These are phyloP conservation scores for Dendrolimus punctatus DNA, from an alignment of 1,140 invertebrate genomes.

Conservation along the genomic window DNA sequence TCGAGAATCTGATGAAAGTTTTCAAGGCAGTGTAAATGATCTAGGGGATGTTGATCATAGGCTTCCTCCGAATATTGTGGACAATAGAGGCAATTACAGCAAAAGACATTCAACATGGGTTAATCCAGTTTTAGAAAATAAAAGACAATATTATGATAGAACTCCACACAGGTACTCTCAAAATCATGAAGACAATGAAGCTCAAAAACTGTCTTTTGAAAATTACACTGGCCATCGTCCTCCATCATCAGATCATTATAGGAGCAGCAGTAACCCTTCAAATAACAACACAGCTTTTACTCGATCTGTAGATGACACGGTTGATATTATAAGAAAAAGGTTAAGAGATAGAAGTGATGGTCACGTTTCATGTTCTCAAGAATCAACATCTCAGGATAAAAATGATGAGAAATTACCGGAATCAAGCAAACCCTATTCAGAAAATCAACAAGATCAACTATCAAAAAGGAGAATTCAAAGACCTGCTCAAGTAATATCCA, in stretches of 20 bases:
- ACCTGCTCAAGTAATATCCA: constrained; percentile 34
- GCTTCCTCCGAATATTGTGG: constrained; percentile 12
- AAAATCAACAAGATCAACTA: constrained; percentile 28
- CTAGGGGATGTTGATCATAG: constrained; percentile 53
- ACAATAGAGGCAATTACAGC: constrained; percentile 8
- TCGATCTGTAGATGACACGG: constrained; percentile 56
- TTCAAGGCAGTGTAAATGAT: constrained; percentile 34
- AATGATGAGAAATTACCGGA: constrained; percentile 13
- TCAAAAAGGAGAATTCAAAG: constrained; percentile 33
- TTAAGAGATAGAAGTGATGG: constrained; percentile 41
- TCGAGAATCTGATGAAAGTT: constrained; percentile 17
- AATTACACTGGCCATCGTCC: constrained; percentile 53
- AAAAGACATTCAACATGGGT: constrained; percentile 25
- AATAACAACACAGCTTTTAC: constrained; percentile 48
- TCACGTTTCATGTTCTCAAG: constrained; percentile 18
- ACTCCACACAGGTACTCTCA: constrained; percentile 16
- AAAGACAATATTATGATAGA: constrained; percentile 23
- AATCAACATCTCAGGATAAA: constrained; percentile 12
- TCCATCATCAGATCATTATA: constrained; percentile 60
- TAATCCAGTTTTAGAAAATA: constrained; percentile 18
- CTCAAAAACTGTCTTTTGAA: constrained; percentile 22
- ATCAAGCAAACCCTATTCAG: constrained; percentile 11
- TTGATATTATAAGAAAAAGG: constrained; percentile 53
- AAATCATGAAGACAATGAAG: constrained; percentile 16
- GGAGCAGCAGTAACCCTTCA: constrained; percentile 38